Evolutionary conservation across 2,113 vertebrate genomes (phyloP), one percentile per base, ranked within the genome.

Genomic region (Calonectris borealis): DNA sequence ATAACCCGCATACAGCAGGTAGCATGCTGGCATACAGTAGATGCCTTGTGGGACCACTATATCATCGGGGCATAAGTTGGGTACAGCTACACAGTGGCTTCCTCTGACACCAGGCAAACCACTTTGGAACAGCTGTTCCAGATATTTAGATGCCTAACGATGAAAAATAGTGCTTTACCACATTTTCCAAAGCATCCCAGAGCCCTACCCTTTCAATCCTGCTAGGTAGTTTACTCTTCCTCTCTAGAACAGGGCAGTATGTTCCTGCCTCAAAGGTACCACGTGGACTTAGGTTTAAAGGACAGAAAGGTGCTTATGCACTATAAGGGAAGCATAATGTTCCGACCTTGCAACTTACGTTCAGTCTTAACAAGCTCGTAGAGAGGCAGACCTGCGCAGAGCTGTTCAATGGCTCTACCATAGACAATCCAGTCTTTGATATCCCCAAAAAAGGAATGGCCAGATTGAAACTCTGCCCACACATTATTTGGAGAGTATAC

Each of bases 341-440:
- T 69, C 64, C 38, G 57, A 34, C 21, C 26, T 7, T 61, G 46
- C 34, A 48, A 98, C 98, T 98, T 88, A 98, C 98, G 19, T 17
- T 94, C 8, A 24, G 62, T 61, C 44, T 94, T 31, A 46, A 25
- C 60, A 6, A 93, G 97, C 40, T 64, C 20, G 72, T 98, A 98
- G 91, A 98, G 72, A 15, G 98, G 98, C 34, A 98, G 51, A 24
- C 96, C 58, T 4, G 36, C 31, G 78, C 98, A 98, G 88, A 98
- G 98, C 0, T 85, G 9, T 25, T 97, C 71, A 17, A 98, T 98
- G 27, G 84, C 29, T 4, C 54, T 97, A 2, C 98, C 98, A 0
- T 98, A 97, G 51, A 86, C 0, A 25, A 98, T 0, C 98, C 98
- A 98, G 16, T 98, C 79, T 25, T 19, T 36, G 2, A 86, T 3